Evolutionary conservation across 1,140 invertebrate genomes (phyloP), one percentile per base, ranked within the genome.

Genomic region (Penaeus japonicus): DNA sequence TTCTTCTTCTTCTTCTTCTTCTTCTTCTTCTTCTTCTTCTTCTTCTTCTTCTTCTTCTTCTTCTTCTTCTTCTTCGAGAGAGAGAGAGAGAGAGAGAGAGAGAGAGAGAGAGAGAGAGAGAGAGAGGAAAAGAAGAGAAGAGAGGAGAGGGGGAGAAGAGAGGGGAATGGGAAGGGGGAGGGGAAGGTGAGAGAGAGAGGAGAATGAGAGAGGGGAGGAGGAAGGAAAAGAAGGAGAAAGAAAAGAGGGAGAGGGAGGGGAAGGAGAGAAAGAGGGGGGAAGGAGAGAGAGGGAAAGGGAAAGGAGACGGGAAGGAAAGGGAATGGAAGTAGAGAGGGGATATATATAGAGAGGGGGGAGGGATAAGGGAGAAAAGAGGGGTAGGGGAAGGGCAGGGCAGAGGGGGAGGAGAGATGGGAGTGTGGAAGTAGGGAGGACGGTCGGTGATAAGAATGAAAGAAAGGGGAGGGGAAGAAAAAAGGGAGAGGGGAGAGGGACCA

Each of bases 51-150:
- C n/a, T 15, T 59, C 15, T 59, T 15, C 15, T 59, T 15, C n/a
- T 59, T 15, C n/a, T n/a, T n/a, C n/a, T n/a, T n/a, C n/a, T n/a
- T n/a, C n/a, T n/a, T n/a, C n/a, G n/a, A n/a, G n/a, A n/a, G 57
- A 59, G 57, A 59, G 57, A 59, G 57, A 59, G 57, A 59, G 57
- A 59, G 57, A 59, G 57, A 59, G 57, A 59, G 57, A 59, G 53
- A 82, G 27, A 57, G 39, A 59, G 59, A 57, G 75, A 57, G 77
- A 65, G 55, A 53, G 55, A 85, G 90, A 87, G 39, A 85, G 70
- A 18, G 35, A 73, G 55, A 75, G 89, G 35, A n/a, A 59, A n/a
- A 59, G 57, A n/a, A 59, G 57, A 59, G 57, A 59, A n/a, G n/a
- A n/a, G n/a, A n/a, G n/a, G 57, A 59, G 57, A 59, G 57, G n/a